A percentile compares a stretch with the other conserved stretches of the same genome.
These are phyloP conservation scores for Blera fallax DNA, from an alignment of 2,888 invertebrate genomes.

Conservation along the genomic window DNA sequence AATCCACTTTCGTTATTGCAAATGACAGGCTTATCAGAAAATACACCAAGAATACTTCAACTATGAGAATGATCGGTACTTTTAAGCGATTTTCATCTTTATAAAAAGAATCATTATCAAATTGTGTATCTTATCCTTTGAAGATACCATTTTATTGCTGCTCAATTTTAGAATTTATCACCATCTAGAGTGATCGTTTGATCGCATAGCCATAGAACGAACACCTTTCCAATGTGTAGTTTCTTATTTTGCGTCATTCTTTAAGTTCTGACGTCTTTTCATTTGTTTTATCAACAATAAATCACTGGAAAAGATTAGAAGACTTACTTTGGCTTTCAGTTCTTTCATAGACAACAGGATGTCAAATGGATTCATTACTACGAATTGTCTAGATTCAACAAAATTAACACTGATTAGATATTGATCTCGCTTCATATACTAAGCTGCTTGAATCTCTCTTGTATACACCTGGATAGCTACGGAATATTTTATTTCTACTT, in stretches of 20 bases:
- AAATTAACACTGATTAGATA: too few relatives aligned
- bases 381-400: too few relatives aligned
- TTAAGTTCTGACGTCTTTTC: background rate
- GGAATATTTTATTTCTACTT: too few relatives aligned
- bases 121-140: background rate
- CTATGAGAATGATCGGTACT: too few relatives aligned
- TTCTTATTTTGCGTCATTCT: background rate
- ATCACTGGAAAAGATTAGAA: background rate
- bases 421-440: too few relatives aligned
- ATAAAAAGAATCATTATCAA: background rate
- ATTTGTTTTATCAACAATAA: background rate
- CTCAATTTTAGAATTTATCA: background rate
- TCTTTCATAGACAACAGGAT: background rate
- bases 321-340: background rate
- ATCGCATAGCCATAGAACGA: background rate
- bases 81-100: background rate
- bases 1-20: too few relatives aligned
- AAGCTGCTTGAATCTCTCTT: too few relatives aligned
- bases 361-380: too few relatives aligned
- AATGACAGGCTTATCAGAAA: too few relatives aligned
- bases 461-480: too few relatives aligned
- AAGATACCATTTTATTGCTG: background rate
- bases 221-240: too few relatives aligned
- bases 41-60: too few relatives aligned
- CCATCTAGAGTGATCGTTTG: background rate